Evolutionary conservation across 2,888 invertebrate genomes (phyloP).

Genomic region (Stenotaenia linearis): DNA sequence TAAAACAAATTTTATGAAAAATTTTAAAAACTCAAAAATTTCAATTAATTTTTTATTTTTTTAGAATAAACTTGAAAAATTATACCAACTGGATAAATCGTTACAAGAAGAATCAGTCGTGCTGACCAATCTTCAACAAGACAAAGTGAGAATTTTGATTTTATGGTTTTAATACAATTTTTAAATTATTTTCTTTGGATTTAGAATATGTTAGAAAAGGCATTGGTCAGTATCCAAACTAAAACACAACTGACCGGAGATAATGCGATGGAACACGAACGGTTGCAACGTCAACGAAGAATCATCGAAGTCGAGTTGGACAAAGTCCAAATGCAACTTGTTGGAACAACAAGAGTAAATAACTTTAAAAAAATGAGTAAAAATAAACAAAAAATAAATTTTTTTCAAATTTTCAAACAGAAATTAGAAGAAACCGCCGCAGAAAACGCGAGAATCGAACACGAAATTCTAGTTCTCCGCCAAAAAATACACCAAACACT

Average conservation of each 20-base stretch:
- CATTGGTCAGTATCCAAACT: conserved; percentile 57
- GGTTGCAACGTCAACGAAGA: conserved; percentile 63
- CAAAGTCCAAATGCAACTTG: conserved; percentile 75
- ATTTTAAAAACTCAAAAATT: not conserved
- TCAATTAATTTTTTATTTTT: not conserved
- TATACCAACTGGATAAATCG: conserved; percentile 66
- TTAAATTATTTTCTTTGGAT: conserved; percentile 29
- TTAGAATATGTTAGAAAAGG: conserved; percentile 62
- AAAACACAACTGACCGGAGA: conserved; percentile 43
- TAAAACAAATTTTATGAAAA: not conserved
- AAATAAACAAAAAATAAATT: not conserved
- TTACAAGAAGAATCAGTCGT: conserved; percentile 69
- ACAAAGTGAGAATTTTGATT: conserved; percentile 53
- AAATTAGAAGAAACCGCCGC: conserved; percentile 87
- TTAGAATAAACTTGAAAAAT: conserved; percentile 67
- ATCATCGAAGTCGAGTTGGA: conserved; percentile 71
- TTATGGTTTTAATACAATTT: not conserved
- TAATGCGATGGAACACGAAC: conserved; percentile 55
- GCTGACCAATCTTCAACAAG: conserved; percentile 65
- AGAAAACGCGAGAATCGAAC: conserved; percentile 80
- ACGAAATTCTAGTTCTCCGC: conserved; percentile 74
- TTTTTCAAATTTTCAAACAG: conserved; percentile 47
- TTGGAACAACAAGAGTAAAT: conserved; percentile 82
- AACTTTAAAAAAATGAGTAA: not conserved
- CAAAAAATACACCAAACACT: conserved; percentile 62